A percentile compares a stretch with the other conserved stretches of the same genome.
Evolutionary conservation across 2,113 vertebrate genomes (phyloP).

Genomic region (Burhinus oedicnemus): DNA sequence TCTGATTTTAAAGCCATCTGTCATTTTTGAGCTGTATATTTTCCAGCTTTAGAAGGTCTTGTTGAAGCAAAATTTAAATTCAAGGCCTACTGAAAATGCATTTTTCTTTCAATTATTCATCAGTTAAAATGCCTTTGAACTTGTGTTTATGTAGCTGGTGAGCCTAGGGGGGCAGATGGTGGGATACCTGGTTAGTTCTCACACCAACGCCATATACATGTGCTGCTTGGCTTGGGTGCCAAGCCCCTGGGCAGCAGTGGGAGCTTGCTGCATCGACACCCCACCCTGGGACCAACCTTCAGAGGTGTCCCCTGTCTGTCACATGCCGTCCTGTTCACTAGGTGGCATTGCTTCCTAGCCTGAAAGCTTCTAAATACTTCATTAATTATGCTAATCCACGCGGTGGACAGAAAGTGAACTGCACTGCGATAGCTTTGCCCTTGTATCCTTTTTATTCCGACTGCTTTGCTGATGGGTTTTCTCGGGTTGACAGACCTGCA

Average conservation of each 20-base stretch:
- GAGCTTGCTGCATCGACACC: background rate
- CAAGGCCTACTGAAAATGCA: conserved; percentile 39
- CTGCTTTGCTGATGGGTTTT: background rate
- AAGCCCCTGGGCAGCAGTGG: background rate
- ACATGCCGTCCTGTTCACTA: conserved; percentile 6
- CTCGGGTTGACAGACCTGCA: background rate
- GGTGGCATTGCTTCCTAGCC: conserved; percentile 59
- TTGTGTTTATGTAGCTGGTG: conserved; percentile 32
- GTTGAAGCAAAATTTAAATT: conserved; percentile 50
- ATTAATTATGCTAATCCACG: conserved; percentile 2
- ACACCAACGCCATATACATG: fast-evolving
- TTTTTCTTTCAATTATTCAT: conserved; percentile 67
- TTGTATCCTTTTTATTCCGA: background rate
- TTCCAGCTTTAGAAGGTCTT: conserved; percentile 31
- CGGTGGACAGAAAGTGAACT: background rate
- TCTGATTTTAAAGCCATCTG: conserved; percentile 57
- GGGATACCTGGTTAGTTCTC: background rate
- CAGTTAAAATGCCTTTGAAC: conserved; percentile 41
- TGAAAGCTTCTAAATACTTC: background rate
- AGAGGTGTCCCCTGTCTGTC: background rate
- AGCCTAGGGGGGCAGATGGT: background rate
- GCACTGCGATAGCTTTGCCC: background rate
- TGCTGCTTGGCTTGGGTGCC: background rate
- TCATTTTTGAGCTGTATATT: conserved; percentile 34
- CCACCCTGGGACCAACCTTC: background rate